Conservation (phyloP, 2,797 vertebrate species). For the Siniperca obscura region DNA sequence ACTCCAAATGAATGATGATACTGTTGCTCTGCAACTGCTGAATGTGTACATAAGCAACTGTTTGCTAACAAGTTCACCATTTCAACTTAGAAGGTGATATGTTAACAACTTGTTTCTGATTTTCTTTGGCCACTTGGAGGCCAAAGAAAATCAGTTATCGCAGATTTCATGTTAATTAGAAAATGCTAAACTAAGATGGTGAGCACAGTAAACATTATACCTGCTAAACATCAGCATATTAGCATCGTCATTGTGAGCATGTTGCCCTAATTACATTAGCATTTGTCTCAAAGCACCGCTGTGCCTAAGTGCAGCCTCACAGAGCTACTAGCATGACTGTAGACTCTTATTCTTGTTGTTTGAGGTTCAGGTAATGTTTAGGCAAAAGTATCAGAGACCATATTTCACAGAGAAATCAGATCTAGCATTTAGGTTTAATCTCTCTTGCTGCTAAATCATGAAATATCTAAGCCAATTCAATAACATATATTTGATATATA, state of each 20-base stretch:
- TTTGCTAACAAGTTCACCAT: no score
- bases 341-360: background rate
- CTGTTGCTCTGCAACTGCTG: no score
- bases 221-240: background rate
- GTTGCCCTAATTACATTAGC: background rate
- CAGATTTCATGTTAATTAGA: no score
- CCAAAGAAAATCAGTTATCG: no score
- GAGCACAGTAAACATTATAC: background rate
- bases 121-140: no score
- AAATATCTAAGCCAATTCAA: background rate
- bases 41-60: no score
- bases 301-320: no score
- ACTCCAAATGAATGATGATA: no score
- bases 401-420: background rate
- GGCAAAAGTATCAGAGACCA: background rate
- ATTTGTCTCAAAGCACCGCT: no score
- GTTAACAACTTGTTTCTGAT: no score
- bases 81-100: no score
- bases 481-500: background rate
- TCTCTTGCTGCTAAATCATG: background rate
- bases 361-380: background rate
- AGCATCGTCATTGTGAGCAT: background rate
- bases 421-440: background rate
- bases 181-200: background rate
- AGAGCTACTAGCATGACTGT: no score